Conservation (phyloP, 2,888 invertebrate species). For the Orchesellides sinensis region DNA sequence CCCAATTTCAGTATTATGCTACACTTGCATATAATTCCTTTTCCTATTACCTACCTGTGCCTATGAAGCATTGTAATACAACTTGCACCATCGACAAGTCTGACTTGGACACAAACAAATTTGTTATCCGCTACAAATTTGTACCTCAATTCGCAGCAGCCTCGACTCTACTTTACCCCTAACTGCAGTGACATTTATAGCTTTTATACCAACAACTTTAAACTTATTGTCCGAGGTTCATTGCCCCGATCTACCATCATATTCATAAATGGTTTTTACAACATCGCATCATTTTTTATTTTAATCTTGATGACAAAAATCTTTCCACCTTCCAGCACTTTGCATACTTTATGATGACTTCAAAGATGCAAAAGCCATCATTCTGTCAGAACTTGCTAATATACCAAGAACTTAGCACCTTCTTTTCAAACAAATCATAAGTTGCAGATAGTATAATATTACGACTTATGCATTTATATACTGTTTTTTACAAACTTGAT, state of each 20-base stretch:
- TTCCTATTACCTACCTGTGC: too few relatives aligned
- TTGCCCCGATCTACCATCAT: conserved; percentile 34
- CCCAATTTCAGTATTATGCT: neutral
- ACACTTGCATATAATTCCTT: neutral
- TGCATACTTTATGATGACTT: conserved; percentile 10
- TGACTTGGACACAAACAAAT: conserved; percentile 14
- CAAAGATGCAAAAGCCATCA: conserved; percentile 29
- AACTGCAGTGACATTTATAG: conserved; percentile 43
- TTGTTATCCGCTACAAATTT: conserved; percentile 2
- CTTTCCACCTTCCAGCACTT: conserved; percentile 49
- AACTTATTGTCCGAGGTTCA: conserved; percentile 41
- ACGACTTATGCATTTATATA: conserved; percentile 13
- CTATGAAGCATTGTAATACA: too few relatives aligned
- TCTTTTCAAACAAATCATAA: conserved; percentile 12
- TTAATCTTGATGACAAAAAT: conserved; percentile 57
- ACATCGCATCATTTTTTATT: conserved; percentile 15
- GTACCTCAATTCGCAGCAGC: neutral
- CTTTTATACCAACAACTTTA: conserved; percentile 52
- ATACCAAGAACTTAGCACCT: conserved; percentile 52
- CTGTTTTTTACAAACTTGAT: neutral
- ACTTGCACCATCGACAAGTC: neutral
- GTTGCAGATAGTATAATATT: neutral
- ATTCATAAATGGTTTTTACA: neutral
- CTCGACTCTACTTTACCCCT: neutral
- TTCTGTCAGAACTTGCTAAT: conserved; percentile 39